Conservation (phyloP, 2,888 invertebrate species). For the Epirrhoe alternata region DNA sequence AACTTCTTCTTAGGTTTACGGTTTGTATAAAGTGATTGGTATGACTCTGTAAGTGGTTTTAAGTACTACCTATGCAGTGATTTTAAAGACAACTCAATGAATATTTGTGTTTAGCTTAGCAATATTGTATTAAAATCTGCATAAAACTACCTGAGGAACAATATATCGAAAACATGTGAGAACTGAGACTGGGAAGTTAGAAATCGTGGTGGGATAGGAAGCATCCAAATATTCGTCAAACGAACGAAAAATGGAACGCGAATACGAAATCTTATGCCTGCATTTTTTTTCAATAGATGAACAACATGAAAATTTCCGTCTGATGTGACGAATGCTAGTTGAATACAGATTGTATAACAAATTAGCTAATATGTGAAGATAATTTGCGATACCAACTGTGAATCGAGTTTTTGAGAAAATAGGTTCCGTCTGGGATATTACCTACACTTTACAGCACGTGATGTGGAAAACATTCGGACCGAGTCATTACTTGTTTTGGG, state of each 20-base stretch:
- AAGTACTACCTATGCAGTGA: too few species aligned
- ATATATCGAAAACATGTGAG: not conserved
- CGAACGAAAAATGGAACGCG: too few species aligned
- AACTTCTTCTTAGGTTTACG: too few species aligned
- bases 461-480: too few species aligned
- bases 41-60: too few species aligned
- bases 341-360: constrained; percentile 25
- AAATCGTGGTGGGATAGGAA: too few species aligned
- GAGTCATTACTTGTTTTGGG: too few species aligned
- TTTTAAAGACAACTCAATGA: too few species aligned
- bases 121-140: not conserved
- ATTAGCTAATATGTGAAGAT: constrained; percentile 15
- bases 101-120: not conserved
- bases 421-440: constrained; percentile 3
- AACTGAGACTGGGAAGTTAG: too few species aligned
- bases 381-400: constrained; percentile 11
- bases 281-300: constrained; percentile 4
- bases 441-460: not conserved
- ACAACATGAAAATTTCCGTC: constrained; percentile 29
- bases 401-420: constrained; percentile 6
- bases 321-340: constrained; percentile 38
- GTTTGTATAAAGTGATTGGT: too few species aligned
- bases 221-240: too few species aligned
- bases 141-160: not conserved
- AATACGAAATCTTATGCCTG: too few species aligned